A percentile compares a stretch with the other conserved stretches of the same genome.
phyloP scores from a whole-genome alignment of 2,888 invertebrate species.

The Oxystoma pomonae region DNA sequence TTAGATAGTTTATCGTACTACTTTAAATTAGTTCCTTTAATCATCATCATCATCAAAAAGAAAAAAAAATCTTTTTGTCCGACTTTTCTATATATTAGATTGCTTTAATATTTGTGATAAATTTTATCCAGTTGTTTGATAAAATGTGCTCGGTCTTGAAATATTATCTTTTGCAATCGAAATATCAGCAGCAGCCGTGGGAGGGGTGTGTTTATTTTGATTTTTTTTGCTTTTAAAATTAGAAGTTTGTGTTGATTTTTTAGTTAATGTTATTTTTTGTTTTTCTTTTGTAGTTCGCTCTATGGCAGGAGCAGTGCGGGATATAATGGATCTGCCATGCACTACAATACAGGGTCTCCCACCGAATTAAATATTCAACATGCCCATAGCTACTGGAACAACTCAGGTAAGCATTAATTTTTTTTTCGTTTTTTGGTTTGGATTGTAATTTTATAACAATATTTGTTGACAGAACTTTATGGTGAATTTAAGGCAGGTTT shows the following conservation, averaged over 20 bases:
- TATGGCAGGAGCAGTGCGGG: conserved; percentile 37
- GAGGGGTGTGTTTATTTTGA: conserved; percentile 1
- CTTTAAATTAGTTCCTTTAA: no score
- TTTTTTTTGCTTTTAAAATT: not conserved
- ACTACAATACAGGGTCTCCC: conserved; percentile 40
- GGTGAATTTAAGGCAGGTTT: no score
- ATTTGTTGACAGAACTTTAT: no score
- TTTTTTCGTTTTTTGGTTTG: no score
- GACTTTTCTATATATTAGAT: no score
- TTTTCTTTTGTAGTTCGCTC: conserved; percentile 38
- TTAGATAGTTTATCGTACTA: no score
- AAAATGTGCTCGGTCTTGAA: not conserved
- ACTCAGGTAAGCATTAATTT: conserved; percentile 38
- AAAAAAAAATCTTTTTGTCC: no score
- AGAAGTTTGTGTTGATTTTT: conserved; percentile 16
- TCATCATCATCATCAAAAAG: no score
- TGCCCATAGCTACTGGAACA: conserved; percentile 33
- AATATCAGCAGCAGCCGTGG: not conserved
- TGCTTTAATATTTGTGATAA: conserved; percentile 4
- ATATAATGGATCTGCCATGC: conserved; percentile 36
- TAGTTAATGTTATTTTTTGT: conserved; percentile 12
- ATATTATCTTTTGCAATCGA: not conserved
- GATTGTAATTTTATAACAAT: no score
- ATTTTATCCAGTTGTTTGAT: no score
- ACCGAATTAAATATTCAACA: conserved; percentile 39